These are phyloP conservation scores for Plemyria rubiginata DNA, from an alignment of 2,888 invertebrate species.

Conservation along the genomic window DNA sequence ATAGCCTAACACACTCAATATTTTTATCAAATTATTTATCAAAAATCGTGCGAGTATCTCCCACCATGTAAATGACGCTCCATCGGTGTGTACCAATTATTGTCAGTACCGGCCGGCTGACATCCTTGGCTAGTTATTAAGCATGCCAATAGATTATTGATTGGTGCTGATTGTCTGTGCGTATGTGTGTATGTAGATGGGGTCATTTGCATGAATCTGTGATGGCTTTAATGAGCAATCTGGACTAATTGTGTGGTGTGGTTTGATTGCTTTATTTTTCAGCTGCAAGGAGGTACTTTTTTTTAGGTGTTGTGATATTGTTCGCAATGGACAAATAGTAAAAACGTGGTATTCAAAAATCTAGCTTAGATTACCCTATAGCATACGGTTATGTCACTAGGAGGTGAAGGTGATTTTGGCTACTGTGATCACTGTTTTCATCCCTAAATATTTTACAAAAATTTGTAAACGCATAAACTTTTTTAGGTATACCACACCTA, in stretches of 20 bases:
- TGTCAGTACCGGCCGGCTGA: slow-evolving; percentile 60
- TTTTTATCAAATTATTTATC: too few species aligned
- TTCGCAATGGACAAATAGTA: too few species aligned
- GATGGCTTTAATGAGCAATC: slow-evolving; percentile 71
- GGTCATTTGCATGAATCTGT: slow-evolving; percentile 81
- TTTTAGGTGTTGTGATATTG: background rate
- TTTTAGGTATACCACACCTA: too few species aligned
- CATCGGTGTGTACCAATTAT: slow-evolving; percentile 71
- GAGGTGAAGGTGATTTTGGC: too few species aligned
- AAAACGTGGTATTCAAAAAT: too few species aligned
- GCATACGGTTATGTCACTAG: too few species aligned
- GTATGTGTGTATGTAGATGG: slow-evolving; percentile 58
- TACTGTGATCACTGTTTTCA: too few species aligned
- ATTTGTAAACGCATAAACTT: too few species aligned
- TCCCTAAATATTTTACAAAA: too few species aligned
- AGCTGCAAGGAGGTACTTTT: background rate
- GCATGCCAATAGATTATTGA: slow-evolving; percentile 83
- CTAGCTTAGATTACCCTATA: too few species aligned
- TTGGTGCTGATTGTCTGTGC: slow-evolving; percentile 81
- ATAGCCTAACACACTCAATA: too few species aligned
- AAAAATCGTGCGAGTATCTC: background rate
- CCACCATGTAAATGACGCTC: background rate
- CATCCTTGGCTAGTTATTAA: slow-evolving; percentile 82
- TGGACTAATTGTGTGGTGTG: slow-evolving; percentile 66
- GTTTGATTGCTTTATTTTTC: slow-evolving; percentile 24